These are phyloP conservation scores for Sesamia inferens DNA, from an alignment of 2,888 invertebrate species.

Conservation along the genomic window DNA sequence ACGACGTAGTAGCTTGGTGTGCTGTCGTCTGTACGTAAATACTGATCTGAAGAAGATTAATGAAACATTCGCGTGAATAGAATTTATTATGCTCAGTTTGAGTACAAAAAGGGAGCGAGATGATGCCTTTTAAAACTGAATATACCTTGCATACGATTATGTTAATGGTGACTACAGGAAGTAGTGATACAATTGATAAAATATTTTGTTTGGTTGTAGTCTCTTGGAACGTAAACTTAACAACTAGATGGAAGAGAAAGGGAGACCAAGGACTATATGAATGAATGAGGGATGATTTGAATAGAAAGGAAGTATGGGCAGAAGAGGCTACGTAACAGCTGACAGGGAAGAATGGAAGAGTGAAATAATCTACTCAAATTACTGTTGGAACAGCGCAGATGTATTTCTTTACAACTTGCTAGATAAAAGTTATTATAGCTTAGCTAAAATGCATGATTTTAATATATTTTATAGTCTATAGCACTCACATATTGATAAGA, in stretches of 20 bases:
- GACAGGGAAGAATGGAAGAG: background rate
- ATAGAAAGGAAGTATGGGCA: background rate
- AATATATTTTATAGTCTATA: too few species aligned
- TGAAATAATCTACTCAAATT: background rate
- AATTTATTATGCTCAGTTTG: constrained; percentile 37
- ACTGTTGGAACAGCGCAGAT: too few species aligned
- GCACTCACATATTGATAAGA: too few species aligned
- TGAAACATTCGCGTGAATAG: constrained; percentile 30
- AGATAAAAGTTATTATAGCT: too few species aligned
- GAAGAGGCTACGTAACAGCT: background rate
- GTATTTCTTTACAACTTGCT: too few species aligned
- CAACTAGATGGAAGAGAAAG: background rate
- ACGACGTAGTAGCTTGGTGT: too few species aligned
- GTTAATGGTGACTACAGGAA: constrained; percentile 37
- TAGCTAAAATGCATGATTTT: too few species aligned
- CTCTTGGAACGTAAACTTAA: background rate
- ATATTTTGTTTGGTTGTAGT: constrained; percentile 22
- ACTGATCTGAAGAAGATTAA: constrained; percentile 29
- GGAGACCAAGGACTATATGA: background rate
- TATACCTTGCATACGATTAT: constrained; percentile 37
- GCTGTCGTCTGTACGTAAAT: background rate
- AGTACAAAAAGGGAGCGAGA: constrained; percentile 33
- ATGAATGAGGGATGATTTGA: background rate
- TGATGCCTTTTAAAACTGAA: constrained; percentile 17
- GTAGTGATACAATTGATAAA: constrained; percentile 1